Evolutionary conservation across 2,113 vertebrate species (phyloP), one percentile per base, ranked within the genome.

Genomic region (Glareola pratincola): DNA sequence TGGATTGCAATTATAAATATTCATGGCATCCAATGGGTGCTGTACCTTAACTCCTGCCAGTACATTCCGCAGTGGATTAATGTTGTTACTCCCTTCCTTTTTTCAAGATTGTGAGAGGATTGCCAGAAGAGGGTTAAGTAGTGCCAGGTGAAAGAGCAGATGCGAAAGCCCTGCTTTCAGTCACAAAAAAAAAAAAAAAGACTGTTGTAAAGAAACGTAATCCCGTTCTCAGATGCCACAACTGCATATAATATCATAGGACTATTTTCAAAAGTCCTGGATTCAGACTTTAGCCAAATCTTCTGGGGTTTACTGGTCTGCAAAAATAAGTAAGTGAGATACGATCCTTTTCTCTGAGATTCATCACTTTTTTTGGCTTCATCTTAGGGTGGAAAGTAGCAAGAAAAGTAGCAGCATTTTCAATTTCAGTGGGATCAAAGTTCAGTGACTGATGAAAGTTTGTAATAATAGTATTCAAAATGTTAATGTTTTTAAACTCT

Each of bases 1-100:
- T 36, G 75, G 66, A 85, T 90, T 94, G 64, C 51, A 75, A 30
- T 59, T 64, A 90, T 56, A 87, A 92, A 91, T 95, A 96, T 92
- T 88, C 66, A 41, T 66, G 53, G 54, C 19, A 11, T 89, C 50
- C 36, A 62, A 8, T 26, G 47, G 59, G 10, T 64, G 36, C 54
- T 92, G 34, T 85, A 47, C 87, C 30, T 91, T 85, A 87, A 91
- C 37, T 91, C 69, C 87, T 81, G 74, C 53, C 22, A 56, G 43
- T n/a, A 43, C n/a, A 30, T 91, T 79, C 43, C 8, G 53, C 51
- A 71, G 39, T 63, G 56, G 48, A 85, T 94, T 92, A 84, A 81
- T 48, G 16, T 27, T 54, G 34, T 60, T 72, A 74, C 21, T 68
- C 26, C 14, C 9, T 13, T 56, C 36, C 22, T 68, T 77, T n/a